Percentiles rank a stretch among this genome's conserved stretches.
Evolutionary conservation across 1,140 invertebrate genomes (phyloP).

Genomic region (Zelostemma sp.): DNA sequence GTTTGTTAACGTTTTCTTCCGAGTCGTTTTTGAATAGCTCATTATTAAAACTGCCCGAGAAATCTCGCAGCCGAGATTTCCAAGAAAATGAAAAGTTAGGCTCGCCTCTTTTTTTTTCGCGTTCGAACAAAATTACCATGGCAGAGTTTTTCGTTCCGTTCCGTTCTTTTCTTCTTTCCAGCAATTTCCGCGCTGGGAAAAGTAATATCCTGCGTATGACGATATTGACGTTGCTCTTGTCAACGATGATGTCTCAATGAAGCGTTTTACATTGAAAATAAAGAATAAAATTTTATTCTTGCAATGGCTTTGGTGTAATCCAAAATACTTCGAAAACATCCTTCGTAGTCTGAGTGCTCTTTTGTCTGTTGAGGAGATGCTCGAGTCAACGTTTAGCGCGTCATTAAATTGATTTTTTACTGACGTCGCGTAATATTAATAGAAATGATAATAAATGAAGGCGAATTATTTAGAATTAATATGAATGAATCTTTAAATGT

Average conservation of each 20-base stretch:
- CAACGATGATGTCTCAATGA: conserved; percentile 24
- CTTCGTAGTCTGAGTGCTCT: neutral
- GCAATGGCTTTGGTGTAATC: too few relatives aligned
- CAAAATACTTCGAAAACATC: neutral
- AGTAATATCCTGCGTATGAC: conserved; percentile 38
- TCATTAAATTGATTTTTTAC: neutral
- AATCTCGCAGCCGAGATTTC: too few relatives aligned
- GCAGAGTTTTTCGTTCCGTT: conserved; percentile 36
- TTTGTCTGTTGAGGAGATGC: too few relatives aligned
- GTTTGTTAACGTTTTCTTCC: too few relatives aligned
- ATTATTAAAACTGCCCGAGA: too few relatives aligned
- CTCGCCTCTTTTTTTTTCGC: conserved; percentile 18
- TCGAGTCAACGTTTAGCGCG: too few relatives aligned
- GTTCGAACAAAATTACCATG: conserved; percentile 30
- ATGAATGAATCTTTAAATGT: conserved; percentile 29
- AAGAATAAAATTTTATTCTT: too few relatives aligned
- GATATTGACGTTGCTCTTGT: conserved; percentile 29
- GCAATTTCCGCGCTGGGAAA: conserved; percentile 35
- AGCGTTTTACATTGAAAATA: conserved; percentile 24
- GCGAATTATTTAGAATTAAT: too few relatives aligned
- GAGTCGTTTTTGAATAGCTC: too few relatives aligned
- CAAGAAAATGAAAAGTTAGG: too few relatives aligned
- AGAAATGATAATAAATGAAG: too few relatives aligned
- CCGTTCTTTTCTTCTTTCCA: conserved; percentile 37
- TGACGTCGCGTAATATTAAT: conserved; percentile 8